phyloP scores from a whole-genome alignment of 2,797 vertebrate genomes.

The Uromys caudimaculatus region DNA sequence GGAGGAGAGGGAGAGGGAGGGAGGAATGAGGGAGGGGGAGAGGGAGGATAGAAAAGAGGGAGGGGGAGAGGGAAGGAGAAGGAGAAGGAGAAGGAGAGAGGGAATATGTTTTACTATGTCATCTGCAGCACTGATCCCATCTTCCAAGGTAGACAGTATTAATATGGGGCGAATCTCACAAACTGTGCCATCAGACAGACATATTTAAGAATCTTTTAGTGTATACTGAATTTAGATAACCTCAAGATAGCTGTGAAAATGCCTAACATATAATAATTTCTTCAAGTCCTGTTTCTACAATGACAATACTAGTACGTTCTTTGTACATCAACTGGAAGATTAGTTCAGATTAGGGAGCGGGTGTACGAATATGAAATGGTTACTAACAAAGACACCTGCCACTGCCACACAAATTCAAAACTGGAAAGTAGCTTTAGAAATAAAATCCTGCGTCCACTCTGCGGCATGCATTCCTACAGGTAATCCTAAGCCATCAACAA shows the following conservation, averaged over 20 bases:
- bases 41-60: not conserved
- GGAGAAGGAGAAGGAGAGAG: not conserved
- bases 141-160: not conserved
- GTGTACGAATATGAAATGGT: not conserved
- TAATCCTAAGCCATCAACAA: not conserved
- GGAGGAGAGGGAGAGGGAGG: too few species aligned
- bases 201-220: not conserved
- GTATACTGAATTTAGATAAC: not conserved
- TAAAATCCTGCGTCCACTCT: not conserved
- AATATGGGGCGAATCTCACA: not conserved
- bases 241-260: not conserved
- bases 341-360: not conserved
- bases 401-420: not conserved
- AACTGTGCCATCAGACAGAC: not conserved
- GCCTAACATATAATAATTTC: slow-evolving; percentile 41
- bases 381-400: not conserved
- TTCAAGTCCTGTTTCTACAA: slow-evolving; percentile 55
- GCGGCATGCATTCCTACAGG: not conserved
- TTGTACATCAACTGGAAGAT: not conserved
- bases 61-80: not conserved
- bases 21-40: not conserved
- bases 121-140: not conserved
- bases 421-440: not conserved
- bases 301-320: not conserved
- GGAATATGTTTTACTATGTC: not conserved